Evolutionary conservation across 1,140 invertebrate genomes (phyloP), one percentile per base, ranked within the genome.

Genomic region (Globodera ellingtonae): DNA sequence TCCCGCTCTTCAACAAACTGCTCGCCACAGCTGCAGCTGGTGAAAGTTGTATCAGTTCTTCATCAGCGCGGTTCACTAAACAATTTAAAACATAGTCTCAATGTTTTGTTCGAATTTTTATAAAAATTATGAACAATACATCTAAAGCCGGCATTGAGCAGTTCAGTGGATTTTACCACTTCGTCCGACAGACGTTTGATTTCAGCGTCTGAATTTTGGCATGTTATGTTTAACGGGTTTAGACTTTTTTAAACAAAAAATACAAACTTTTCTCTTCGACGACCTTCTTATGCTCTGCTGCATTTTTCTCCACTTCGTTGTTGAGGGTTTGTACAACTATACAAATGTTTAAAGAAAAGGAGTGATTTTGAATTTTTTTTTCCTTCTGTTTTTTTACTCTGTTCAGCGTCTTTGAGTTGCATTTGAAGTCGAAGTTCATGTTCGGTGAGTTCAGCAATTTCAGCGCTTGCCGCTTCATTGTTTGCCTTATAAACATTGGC

Each of bases 171-270:
- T 74, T 83, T 83, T 13, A 48, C 52, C 4, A 83, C 81, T 52
- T 83, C 82, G 10, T 84, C 82, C 15, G 66, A n/a, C 18, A 83
- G 21, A n/a, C 72, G 52, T 9, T 75, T 79, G 65, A 83, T 85
- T 15, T 71, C 48, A 6, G 21, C 50, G 69, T 83, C 80, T 81
- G 15, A 82, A 82, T 24, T 24, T 24, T 24, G 24, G 24, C 24
- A 24, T 74, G 3, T 67, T 50, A n/a, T 3, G 24, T 8, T 8
- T 35, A 35, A 71, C 15, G 73, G 44, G 5, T 44, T 48, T 1
- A 4, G 71, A 15, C 18, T 77, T 24, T 0, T 24, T 24, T 24
- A 24, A 66, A 48, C 6, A 66, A 47, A 72, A 6, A 13, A 70
- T 59, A 15, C 5, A 77, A 79, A 79, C 80, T 80, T 83, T 83